phyloP scores from a whole-genome alignment of 92 coral and sea anemone species.

The Parazoanthus atlanticus region DNA sequence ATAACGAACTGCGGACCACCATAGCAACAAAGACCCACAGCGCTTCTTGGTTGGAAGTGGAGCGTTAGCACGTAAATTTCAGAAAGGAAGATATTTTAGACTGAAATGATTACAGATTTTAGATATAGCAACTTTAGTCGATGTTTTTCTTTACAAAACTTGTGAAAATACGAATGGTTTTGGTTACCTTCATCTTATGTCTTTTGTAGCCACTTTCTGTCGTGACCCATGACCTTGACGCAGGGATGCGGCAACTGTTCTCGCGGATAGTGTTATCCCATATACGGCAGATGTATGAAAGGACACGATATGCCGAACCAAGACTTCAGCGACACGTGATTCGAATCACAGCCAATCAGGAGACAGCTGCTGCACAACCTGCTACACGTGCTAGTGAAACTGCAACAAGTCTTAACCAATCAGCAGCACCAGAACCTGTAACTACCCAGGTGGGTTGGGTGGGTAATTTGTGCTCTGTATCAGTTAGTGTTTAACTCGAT shows the following conservation, averaged over 20 bases:
- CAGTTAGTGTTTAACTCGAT: not conserved
- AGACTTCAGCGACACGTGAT: slow-evolving; percentile 59
- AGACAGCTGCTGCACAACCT: slow-evolving; percentile 43
- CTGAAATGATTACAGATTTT: too few relatives aligned
- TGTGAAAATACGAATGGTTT: too few relatives aligned
- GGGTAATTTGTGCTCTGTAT: not conserved
- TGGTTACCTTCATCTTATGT: not conserved
- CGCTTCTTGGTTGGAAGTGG: too few relatives aligned
- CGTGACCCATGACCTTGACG: slow-evolving; percentile 62
- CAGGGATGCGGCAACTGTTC: slow-evolving; percentile 55
- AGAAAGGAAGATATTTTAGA: too few relatives aligned
- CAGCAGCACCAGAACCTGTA: not conserved
- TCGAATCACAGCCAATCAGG: not conserved
- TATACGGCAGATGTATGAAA: slow-evolving; percentile 60
- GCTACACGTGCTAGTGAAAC: not conserved
- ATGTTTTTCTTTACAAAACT: not conserved
- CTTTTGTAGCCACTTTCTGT: slow-evolving; percentile 55
- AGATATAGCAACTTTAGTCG: too few relatives aligned
- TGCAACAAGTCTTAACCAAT: not conserved
- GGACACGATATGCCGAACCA: slow-evolving; percentile 54
- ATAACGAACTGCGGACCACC: too few relatives aligned
- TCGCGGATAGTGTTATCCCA: slow-evolving; percentile 51
- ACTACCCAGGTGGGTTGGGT: slow-evolving; percentile 26
- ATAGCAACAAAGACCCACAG: too few relatives aligned
- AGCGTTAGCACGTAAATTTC: too few relatives aligned